Percentiles rank a stretch among this genome's conserved stretches.
phyloP scores from a whole-genome alignment of 2,113 vertebrate genomes.

The Equus quagga region DNA sequence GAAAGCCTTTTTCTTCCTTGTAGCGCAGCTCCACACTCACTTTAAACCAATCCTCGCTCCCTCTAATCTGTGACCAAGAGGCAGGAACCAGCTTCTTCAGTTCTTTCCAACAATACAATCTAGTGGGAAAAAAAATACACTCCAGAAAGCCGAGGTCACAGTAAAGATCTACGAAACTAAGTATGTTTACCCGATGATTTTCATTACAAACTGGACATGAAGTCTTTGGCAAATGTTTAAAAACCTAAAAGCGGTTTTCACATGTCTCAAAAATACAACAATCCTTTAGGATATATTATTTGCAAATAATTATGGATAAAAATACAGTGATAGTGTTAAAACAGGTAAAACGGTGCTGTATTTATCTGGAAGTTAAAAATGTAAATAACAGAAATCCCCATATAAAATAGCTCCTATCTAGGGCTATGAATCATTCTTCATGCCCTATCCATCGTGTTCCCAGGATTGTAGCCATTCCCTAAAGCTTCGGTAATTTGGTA shows the following conservation, averaged over 20 bases:
- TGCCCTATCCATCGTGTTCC: background rate
- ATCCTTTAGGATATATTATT: background rate
- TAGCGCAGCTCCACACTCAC: background rate
- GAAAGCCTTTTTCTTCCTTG: background rate
- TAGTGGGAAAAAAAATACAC: background rate
- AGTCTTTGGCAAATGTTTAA: background rate
- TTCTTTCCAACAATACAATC: background rate
- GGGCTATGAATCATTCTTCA: background rate
- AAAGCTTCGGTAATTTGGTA: constrained; percentile 31
- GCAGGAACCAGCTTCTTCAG: background rate
- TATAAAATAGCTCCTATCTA: background rate
- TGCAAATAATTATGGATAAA: background rate
- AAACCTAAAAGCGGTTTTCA: background rate
- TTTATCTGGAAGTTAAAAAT: background rate
- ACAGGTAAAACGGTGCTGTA: background rate
- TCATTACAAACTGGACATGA: background rate
- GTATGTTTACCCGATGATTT: background rate
- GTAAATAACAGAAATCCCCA: background rate
- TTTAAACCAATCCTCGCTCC: background rate
- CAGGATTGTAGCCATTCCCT: background rate
- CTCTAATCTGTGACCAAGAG: background rate
- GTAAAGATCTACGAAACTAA: background rate
- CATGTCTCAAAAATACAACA: background rate
- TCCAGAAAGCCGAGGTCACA: background rate
- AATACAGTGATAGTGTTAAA: background rate